Conservation (phyloP, 1,140 invertebrate genomes). For the Leptinotarsa undecemlineata region DNA sequence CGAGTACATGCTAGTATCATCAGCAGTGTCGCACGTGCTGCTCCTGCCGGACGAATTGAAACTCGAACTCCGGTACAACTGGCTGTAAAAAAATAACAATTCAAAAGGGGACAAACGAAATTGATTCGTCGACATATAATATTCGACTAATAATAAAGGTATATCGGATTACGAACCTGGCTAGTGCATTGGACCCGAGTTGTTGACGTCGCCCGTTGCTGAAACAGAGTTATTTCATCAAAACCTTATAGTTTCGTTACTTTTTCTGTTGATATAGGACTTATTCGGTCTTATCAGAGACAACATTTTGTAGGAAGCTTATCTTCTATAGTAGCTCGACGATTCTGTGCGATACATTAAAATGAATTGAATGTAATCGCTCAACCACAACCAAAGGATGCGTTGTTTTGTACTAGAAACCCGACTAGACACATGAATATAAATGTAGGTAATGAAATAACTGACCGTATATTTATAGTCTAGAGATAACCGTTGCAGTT, state of each 20-base stretch:
- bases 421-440: no score
- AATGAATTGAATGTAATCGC: no score
- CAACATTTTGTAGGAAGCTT: no score
- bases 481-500: no score
- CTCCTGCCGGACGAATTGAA: constrained; percentile 88
- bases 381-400: no score
- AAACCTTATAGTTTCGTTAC: background rate
- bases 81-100: constrained; percentile 62
- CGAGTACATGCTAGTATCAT: constrained; percentile 81
- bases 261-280: background rate
- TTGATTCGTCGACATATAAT: background rate
- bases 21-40: constrained; percentile 84
- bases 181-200: constrained; percentile 81
- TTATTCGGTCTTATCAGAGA: no score
- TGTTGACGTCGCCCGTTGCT: constrained; percentile 70
- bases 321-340: no score
- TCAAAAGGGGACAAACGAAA: background rate
- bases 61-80: constrained; percentile 86
- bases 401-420: no score
- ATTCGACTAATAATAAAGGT: background rate
- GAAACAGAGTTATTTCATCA: constrained; percentile 53
- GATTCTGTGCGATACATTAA: no score
- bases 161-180: constrained; percentile 66
- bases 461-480: no score
- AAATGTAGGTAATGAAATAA: no score